These are phyloP conservation scores for Diloba caeruleocephala DNA, from an alignment of 2,888 invertebrate genomes.

Conservation along the genomic window DNA sequence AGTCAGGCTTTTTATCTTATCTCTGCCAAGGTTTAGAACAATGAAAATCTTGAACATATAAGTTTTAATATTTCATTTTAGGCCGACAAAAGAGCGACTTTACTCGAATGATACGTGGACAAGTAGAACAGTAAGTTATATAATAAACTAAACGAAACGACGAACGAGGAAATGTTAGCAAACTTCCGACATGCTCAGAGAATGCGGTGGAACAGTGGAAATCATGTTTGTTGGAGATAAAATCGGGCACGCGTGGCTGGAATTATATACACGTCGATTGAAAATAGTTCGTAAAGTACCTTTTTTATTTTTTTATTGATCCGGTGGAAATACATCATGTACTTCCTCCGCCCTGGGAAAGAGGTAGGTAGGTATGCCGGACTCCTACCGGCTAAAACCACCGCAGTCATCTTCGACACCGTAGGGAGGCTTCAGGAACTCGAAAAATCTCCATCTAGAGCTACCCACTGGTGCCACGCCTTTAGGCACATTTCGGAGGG, in stretches of 20 bases:
- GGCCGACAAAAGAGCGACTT: constrained; percentile 20
- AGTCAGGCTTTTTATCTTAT: constrained; percentile 73
- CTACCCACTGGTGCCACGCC: no score
- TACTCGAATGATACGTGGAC: constrained; percentile 17
- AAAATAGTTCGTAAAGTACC: constrained; percentile 56
- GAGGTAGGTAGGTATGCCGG: no score
- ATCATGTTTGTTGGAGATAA: constrained; percentile 60
- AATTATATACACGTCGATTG: constrained; percentile 63
- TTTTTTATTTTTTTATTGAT: no score
- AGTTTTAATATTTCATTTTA: constrained; percentile 61
- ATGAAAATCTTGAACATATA: constrained; percentile 67
- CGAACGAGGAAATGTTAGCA: constrained; percentile 35
- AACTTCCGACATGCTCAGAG: constrained; percentile 41
- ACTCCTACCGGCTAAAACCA: no score
- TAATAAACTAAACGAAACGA: constrained; percentile 40
- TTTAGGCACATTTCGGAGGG: no score
- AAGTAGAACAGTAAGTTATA: constrained; percentile 31
- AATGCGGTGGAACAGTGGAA: constrained; percentile 55
- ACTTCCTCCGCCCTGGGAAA: no score
- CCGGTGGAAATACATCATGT: no score
- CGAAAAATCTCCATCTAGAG: no score
- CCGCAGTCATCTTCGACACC: no score
- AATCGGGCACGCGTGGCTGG: constrained; percentile 47
- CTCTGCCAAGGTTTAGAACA: constrained; percentile 71
- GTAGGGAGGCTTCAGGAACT: no score